A percentile compares a stretch with the other conserved stretches of the same genome.
Evolutionary conservation across 2,888 invertebrate genomes (phyloP).

Genomic region (Achlya flavicornis): DNA sequence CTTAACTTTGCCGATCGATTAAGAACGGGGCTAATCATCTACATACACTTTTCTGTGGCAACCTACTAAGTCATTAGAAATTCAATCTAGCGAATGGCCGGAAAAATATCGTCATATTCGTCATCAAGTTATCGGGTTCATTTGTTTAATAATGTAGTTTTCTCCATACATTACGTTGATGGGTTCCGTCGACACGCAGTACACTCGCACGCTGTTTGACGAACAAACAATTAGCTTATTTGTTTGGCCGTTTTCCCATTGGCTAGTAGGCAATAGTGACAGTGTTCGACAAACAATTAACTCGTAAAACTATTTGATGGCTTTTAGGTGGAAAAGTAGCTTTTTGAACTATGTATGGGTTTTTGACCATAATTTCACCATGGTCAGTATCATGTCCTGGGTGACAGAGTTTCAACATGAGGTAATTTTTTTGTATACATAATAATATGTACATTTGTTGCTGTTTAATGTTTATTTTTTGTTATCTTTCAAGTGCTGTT

Average conservation of each 20-base stretch:
- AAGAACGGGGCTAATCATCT: too few species aligned
- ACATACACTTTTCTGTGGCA: too few species aligned
- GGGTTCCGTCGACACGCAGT: not conserved
- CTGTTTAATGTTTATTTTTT: too few species aligned
- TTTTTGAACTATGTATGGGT: too few species aligned
- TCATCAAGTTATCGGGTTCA: not conserved
- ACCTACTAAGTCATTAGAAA: not conserved
- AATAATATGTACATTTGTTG: too few species aligned
- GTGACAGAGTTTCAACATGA: too few species aligned
- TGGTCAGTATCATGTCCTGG: too few species aligned
- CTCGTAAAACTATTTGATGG: not conserved
- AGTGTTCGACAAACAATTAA: not conserved
- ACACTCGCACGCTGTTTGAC: not conserved
- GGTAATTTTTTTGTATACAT: too few species aligned
- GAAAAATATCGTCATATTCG: not conserved
- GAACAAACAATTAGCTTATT: not conserved
- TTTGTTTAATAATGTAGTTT: not conserved
- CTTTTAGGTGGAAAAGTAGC: not conserved
- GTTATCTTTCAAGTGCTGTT: too few species aligned
- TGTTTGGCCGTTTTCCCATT: not conserved
- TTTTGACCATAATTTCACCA: too few species aligned
- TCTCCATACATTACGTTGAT: slow-evolving; percentile 5
- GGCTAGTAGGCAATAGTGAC: not conserved
- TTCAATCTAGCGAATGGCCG: not conserved
- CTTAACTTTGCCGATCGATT: too few species aligned